Conservation (phyloP, 2,888 invertebrate genomes). For the Eupeodes luniger region DNA sequence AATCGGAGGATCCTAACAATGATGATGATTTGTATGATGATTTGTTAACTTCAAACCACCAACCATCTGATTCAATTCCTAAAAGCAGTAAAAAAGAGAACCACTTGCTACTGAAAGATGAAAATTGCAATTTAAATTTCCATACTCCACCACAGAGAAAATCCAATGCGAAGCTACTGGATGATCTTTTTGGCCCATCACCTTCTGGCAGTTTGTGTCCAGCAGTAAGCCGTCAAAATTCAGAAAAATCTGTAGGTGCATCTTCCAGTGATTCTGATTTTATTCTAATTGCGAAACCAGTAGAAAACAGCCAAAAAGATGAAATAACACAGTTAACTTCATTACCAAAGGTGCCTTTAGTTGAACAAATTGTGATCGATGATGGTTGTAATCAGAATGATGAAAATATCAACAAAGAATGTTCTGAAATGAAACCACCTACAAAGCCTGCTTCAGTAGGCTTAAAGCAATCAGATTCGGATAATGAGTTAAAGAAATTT, state of each 20-base stretch:
- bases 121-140: slow-evolving; percentile 27
- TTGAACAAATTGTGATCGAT: neutral
- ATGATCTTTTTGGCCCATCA: slow-evolving; percentile 50
- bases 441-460: neutral
- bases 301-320: neutral
- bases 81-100: neutral
- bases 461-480: neutral
- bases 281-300: neutral
- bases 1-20: neutral
- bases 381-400: neutral
- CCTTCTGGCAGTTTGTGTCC: neutral
- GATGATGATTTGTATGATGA: slow-evolving; percentile 29
- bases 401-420: neutral
- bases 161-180: neutral
- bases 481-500: neutral
- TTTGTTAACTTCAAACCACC: neutral
- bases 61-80: neutral
- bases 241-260: slow-evolving; percentile 6
- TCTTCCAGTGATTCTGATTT: slow-evolving; percentile 25
- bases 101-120: slow-evolving; percentile 8
- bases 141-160: slow-evolving; percentile 35
- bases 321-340: neutral
- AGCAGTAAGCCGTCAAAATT: neutral
- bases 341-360: neutral
- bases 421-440: neutral